phyloP scores from a whole-genome alignment of 37 sponge, comb jelly and placozoan species.

The Petrosia ficiformis region DNA sequence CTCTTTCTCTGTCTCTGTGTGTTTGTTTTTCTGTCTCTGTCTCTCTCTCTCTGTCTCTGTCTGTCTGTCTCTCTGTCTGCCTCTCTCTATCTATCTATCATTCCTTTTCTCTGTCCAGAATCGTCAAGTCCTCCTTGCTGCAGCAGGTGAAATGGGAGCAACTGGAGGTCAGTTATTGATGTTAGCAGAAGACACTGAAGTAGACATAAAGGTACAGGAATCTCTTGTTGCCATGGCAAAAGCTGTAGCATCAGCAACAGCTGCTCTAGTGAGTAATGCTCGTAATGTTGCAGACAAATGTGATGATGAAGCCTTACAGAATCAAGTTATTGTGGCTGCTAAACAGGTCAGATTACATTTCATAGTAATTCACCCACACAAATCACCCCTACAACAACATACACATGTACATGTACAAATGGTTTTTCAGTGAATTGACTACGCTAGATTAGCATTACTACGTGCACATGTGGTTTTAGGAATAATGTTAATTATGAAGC shows the following conservation, averaged over 20 bases:
- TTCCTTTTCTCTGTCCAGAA: slow-evolving; percentile 25
- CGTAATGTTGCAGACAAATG: slow-evolving; percentile 78
- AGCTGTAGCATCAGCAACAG: slow-evolving; percentile 86
- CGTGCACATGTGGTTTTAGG: no score
- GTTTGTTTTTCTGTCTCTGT: slow-evolving; percentile 33
- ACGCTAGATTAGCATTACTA: no score
- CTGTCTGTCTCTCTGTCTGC: slow-evolving; percentile 19
- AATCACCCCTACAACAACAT: no score
- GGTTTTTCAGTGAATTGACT: background rate
- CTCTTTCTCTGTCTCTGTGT: slow-evolving; percentile 30
- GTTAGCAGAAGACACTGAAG: slow-evolving; percentile 72
- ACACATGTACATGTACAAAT: no score
- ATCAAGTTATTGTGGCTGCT: slow-evolving; percentile 41
- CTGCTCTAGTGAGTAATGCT: slow-evolving; percentile 87
- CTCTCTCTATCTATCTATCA: slow-evolving; percentile 17
- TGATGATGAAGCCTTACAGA: slow-evolving; percentile 79
- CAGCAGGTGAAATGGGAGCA: slow-evolving; percentile 83
- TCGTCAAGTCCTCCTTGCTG: slow-evolving; percentile 62
- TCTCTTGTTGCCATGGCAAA: slow-evolving; percentile 88
- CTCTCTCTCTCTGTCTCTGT: slow-evolving; percentile 44
- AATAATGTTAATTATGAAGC: no score
- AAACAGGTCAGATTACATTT: background rate
- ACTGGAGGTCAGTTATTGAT: slow-evolving; percentile 67
- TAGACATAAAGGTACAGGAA: slow-evolving; percentile 77
- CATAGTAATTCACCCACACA: no score